Base-by-base conservation (phyloP, 2,113 vertebrate species). In the Mungos mungo region DNA sequence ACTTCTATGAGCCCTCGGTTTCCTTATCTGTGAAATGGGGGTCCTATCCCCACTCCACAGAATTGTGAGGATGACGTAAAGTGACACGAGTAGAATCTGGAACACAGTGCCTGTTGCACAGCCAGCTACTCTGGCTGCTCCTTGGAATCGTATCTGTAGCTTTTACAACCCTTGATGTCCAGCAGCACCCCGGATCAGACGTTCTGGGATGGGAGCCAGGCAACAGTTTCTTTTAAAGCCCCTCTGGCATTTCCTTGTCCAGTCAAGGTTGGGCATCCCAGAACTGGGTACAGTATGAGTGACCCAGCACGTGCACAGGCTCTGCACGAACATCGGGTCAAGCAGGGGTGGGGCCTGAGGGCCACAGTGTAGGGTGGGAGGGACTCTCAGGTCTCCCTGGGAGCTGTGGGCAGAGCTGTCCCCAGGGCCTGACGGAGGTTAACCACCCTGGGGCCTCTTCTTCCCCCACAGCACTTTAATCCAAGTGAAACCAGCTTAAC, bases 1-100 rank as follows among this genome's bases (percentile, higher is more conserved):
- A 54, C 50, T 12, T 83, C 69, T 33, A 1, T n/a, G 38, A 77
- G 54, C 33, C 50, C 66, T 82, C 63, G 19, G 57, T 80, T 79
- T 92, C 6, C 25, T 92, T 77, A 50, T 41, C n/a, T 66, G 31
- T 93, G 41, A 90, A 77, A 63, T 89, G 41, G 35, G 10, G 21
- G 45, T 82, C 8, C 12, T 50, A 50, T 33, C 33, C 38, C 7
- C 18, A 57, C 16, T 82, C 60, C 69, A 41, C 9, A 63, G 66
- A 33, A 38, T 16, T 54, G 33, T 50, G 57, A 74, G 25, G 25
- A 63, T 35, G 41, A 45, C 65, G 45, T 63, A 69, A 72, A 63
- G n/a, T 29, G 8, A 47, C 15, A 3, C 0, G 1, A 27, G 11
- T 29, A 35, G 83, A 66, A 50, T 31, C 21, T 19, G 2, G 4